These are phyloP conservation scores for Euplexia lucipara DNA, from an alignment of 2,888 invertebrate species.

Conservation along the genomic window DNA sequence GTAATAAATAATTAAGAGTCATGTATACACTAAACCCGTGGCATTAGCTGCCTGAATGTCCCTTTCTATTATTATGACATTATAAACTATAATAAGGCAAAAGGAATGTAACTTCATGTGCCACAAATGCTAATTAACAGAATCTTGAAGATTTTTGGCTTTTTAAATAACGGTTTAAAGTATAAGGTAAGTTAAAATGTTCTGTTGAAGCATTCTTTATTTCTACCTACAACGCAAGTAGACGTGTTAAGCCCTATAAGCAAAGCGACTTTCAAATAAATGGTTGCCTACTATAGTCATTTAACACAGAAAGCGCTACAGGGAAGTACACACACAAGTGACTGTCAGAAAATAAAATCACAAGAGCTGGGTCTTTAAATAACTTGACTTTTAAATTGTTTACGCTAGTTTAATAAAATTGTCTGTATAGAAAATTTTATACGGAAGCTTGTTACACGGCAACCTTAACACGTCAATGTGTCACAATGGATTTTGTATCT, in stretches of 20 bases:
- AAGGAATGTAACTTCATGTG: not conserved
- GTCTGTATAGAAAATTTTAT: slow-evolving; percentile 23
- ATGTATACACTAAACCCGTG: no score
- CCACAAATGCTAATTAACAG: not conserved
- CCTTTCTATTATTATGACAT: no score
- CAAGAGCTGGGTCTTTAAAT: slow-evolving; percentile 8
- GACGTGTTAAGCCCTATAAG: not conserved
- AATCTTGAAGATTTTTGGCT: not conserved
- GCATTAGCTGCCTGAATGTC: no score
- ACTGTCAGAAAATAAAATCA: slow-evolving; percentile 10
- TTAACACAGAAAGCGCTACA: slow-evolving; percentile 1
- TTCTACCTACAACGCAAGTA: not conserved
- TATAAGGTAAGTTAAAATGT: not conserved
- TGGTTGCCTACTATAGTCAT: not conserved
- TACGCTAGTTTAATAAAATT: slow-evolving; percentile 28
- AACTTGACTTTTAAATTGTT: slow-evolving; percentile 27
- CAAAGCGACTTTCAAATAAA: slow-evolving; percentile 26
- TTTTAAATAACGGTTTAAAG: no score
- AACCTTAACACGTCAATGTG: not conserved
- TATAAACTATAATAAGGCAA: no score
- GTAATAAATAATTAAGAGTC: no score
- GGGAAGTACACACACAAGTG: no score
- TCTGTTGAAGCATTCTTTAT: not conserved
- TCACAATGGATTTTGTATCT: no score
- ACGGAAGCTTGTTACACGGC: slow-evolving; percentile 26